Evolutionary conservation across 2,888 invertebrate genomes (phyloP), one percentile per base, ranked within the genome.

Genomic region (Noctua janthina): DNA sequence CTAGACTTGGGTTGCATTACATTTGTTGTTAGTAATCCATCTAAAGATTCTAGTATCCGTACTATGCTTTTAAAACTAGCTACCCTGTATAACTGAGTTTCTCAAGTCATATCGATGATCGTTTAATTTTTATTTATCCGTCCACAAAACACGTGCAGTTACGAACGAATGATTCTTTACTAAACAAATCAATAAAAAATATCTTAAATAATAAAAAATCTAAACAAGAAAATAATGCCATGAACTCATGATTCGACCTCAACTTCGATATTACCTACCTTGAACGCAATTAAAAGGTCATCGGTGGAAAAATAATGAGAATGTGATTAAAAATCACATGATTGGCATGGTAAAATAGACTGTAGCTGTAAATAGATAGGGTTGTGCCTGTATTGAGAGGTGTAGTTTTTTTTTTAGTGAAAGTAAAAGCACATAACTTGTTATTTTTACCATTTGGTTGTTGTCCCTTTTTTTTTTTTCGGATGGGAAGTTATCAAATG

Each of bases 261-360:
- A 78, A 70, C 64, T 68, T 68, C 13, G 4, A 74, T 72, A 20
- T 4, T 43, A 46, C 46, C 1, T 67, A 71, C 85, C 87, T 87
- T 79, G 88, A 68, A 59, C 39, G 49, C 1, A 39, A 64, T 84
- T 69, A 20, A 79, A 84, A 87, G 85, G 87, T 74, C 54, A 49
- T 11, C 8, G 10, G 6, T 68, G 59, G 51, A 79, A 74, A 86
- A 73, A 71, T 54, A 73, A 74, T 70, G 54, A 70, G 39, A 67
- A 56, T 39, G 29, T 70, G 39, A 77, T 82, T 66, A 71, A 77
- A 74, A 74, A 46, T 35, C 2, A 73, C 15, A 1, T 20, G 51
- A 54, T 66, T 29, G 35, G 7, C n/a, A 56, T 39, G 11, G 35
- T 78, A 69, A 84, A 46, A 3, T 46, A n/a, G 17, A 70, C 56